Percentiles rank a stretch among this genome's conserved stretches.
phyloP scores from a whole-genome alignment of 2,888 invertebrate species.

The Leucophenga montana region DNA sequence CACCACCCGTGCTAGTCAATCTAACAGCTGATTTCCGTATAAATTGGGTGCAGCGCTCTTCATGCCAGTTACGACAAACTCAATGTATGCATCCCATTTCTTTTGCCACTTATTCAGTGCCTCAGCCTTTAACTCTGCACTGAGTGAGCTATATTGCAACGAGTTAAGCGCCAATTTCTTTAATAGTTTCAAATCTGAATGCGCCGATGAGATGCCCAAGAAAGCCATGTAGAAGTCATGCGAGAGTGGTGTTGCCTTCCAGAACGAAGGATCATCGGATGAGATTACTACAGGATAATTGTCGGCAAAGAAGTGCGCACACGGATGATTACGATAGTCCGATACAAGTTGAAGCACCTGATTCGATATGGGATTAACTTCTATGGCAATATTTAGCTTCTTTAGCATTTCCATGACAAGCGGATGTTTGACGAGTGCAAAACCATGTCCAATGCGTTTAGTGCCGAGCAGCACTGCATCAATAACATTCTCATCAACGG shows the following conservation, averaged over 20 bases:
- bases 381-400: conserved; percentile 79
- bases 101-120: conserved; percentile 75
- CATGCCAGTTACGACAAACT: conserved; percentile 52
- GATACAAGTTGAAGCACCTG: conserved; percentile 80
- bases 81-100: conserved; percentile 77
- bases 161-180: conserved; percentile 85
- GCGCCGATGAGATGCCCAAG: conserved; percentile 81
- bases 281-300: conserved; percentile 83
- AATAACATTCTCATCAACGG: conserved; percentile 82
- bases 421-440: conserved; percentile 83
- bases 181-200: conserved; percentile 80
- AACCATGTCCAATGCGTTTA: conserved; percentile 86
- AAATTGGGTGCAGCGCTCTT: conserved; percentile 13
- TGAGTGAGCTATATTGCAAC: conserved; percentile 79
- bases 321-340: conserved; percentile 86
- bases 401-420: conserved; percentile 76
- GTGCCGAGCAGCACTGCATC: conserved; percentile 85
- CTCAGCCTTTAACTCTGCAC: conserved; percentile 71
- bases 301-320: conserved; percentile 78
- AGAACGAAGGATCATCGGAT: conserved; percentile 86
- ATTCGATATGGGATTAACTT: conserved; percentile 87
- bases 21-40: conserved; percentile 49
- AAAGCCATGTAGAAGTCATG: conserved; percentile 88
- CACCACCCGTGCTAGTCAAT: conserved; percentile 69
- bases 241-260: conserved; percentile 82